Conservation (phyloP, 2,888 invertebrate species). For the Caenorhabditis doughertyi region DNA sequence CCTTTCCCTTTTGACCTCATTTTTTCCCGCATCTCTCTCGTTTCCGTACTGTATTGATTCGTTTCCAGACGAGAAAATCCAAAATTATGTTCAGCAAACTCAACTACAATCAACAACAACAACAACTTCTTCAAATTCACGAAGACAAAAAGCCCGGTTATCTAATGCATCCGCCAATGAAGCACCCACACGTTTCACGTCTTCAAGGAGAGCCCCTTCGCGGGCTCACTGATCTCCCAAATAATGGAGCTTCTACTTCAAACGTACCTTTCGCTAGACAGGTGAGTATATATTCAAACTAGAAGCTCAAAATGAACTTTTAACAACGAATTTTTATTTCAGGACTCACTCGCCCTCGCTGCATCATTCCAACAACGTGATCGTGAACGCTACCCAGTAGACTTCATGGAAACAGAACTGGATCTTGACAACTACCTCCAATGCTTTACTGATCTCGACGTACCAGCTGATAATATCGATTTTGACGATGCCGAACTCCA, state of each 20-base stretch:
- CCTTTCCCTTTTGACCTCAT: background rate
- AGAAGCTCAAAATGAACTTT: no score
- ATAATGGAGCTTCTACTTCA: constrained; percentile 48
- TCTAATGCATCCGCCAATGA: background rate
- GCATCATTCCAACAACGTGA: constrained; percentile 48
- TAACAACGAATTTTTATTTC: background rate
- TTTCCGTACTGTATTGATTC: background rate
- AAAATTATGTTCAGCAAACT: constrained; percentile 48
- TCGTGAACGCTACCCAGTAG: constrained; percentile 48
- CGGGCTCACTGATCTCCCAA: constrained; percentile 43
- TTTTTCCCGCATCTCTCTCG: background rate
- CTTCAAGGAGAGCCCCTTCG: constrained; percentile 25
- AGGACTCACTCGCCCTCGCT: constrained; percentile 52
- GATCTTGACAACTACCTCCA: constrained; percentile 65
- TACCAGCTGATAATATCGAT: constrained; percentile 64
- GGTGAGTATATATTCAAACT: background rate
- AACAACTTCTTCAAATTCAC: background rate
- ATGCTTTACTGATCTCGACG: constrained; percentile 55
- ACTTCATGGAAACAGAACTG: constrained; percentile 68
- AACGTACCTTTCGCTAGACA: constrained; percentile 36
- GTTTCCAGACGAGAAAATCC: no score
- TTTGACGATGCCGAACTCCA: constrained; percentile 65
- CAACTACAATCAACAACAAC: constrained; percentile 28
- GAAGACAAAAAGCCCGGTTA: background rate
- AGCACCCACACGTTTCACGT: constrained; percentile 24